phyloP scores from a whole-genome alignment of 2,797 vertebrate species.

The Buphagus erythrorhynchus region DNA sequence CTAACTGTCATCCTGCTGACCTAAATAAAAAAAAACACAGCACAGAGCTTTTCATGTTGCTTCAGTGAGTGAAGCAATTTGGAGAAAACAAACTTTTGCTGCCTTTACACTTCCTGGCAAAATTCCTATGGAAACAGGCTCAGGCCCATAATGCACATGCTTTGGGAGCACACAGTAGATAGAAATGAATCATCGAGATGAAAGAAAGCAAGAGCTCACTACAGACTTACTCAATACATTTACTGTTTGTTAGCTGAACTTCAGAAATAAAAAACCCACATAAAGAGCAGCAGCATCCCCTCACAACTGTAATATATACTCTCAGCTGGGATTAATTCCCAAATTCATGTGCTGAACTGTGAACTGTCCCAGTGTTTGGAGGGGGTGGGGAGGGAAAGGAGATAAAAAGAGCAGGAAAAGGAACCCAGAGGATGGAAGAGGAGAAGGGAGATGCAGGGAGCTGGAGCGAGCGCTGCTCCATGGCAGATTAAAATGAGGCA shows the following conservation, averaged over 20 bases:
- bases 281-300: not conserved
- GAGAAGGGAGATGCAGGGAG: not conserved
- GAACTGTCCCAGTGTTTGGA: not conserved
- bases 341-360: not conserved
- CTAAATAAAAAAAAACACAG: constrained; percentile 26
- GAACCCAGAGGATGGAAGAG: not conserved
- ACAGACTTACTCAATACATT: not conserved
- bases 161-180: not conserved
- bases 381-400: not conserved
- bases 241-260: not conserved
- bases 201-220: constrained; percentile 22
- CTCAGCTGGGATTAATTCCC: not conserved
- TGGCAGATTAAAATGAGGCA: not conserved
- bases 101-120: not conserved
- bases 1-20: constrained; percentile 52
- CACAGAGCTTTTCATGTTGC: not conserved
- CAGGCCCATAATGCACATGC: not conserved
- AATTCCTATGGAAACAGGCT: not conserved
- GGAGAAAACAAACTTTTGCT: constrained; percentile 39
- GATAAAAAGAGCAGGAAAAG: not conserved
- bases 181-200: not conserved
- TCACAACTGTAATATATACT: not conserved
- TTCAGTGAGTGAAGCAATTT: not conserved
- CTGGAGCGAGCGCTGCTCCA: not conserved
- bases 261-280: not conserved